Conservation (phyloP, 2,797 vertebrate genomes). For the Gorsachius magnificus region DNA sequence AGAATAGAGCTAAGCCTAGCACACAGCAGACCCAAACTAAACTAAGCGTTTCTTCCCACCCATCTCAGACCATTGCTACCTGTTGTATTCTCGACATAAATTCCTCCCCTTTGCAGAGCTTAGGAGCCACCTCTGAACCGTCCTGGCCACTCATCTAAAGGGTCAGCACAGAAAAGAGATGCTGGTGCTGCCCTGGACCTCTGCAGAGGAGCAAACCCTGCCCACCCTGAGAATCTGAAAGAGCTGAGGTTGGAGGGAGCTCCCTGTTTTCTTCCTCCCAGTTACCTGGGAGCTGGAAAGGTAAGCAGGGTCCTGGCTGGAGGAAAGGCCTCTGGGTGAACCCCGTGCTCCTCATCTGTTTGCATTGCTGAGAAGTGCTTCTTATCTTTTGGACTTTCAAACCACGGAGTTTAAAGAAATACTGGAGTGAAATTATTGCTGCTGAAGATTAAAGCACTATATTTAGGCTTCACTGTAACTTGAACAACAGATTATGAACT, state of each 20-base stretch:
- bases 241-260: neutral
- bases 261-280: neutral
- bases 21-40: neutral
- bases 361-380: conserved; percentile 27
- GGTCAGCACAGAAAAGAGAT: neutral
- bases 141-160: neutral
- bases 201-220: neutral
- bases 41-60: neutral
- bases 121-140: neutral
- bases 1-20: neutral
- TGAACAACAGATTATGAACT: neutral
- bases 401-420: conserved; percentile 45
- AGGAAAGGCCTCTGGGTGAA: neutral
- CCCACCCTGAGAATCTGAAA: neutral
- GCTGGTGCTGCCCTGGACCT: neutral
- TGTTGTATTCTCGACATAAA: neutral
- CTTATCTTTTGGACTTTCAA: conserved; percentile 79
- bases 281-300: conserved; percentile 33
- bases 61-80: neutral
- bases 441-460: neutral
- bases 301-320: neutral
- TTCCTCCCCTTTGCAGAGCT: neutral
- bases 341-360: neutral
- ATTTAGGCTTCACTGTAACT: conserved; percentile 28
- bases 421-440: neutral